Percentiles rank a stretch among this genome's conserved stretches.
Evolutionary conservation across 1,140 invertebrate species (phyloP).

Genomic region (Drosophila willistoni): DNA sequence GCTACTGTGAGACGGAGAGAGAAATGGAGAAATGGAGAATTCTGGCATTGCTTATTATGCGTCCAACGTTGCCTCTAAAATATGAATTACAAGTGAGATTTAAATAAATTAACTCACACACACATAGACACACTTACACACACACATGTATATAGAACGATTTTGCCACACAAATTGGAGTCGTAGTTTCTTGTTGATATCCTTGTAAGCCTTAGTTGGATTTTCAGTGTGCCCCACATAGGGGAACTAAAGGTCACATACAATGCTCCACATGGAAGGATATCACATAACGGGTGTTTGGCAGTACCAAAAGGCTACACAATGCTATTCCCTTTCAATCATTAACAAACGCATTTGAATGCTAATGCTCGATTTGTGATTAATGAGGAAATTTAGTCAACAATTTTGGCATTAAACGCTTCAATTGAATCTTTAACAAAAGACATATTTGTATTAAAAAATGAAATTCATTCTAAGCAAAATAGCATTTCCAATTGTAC

Average conservation of each 20-base stretch:
- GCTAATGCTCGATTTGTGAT: too few species aligned
- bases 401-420: neutral
- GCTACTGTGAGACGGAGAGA: conserved; percentile 30
- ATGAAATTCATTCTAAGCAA: too few species aligned
- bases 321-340: too few species aligned
- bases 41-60: conserved; percentile 69
- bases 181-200: conserved; percentile 4
- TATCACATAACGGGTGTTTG: neutral
- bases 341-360: too few species aligned
- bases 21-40: conserved; percentile 5
- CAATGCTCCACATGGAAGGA: neutral
- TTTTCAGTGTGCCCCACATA: conserved; percentile 3
- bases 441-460: too few species aligned
- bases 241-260: neutral
- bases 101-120: conserved; percentile 72
- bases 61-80: conserved; percentile 59
- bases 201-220: conserved; percentile 7
- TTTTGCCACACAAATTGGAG: conserved; percentile 18
- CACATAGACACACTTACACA: neutral
- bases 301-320: too few species aligned
- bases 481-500: too few species aligned
- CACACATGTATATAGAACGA: neutral
- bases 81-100: conserved; percentile 79
- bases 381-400: too few species aligned
- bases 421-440: neutral